Conservation (phyloP, 2,888 invertebrate species). For the Erynnis tages region DNA sequence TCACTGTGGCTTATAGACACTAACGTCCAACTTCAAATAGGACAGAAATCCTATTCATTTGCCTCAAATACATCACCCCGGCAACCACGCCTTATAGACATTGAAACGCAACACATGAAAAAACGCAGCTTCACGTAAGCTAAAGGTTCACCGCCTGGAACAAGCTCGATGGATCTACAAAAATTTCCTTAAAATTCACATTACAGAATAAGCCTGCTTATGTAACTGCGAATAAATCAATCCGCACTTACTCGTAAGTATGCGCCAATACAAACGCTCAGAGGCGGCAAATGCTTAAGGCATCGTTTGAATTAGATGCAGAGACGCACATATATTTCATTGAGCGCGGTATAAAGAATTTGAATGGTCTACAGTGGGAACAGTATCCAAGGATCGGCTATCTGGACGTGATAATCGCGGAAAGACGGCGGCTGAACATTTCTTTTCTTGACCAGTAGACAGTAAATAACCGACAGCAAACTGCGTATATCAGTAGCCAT, state of each 20-base stretch:
- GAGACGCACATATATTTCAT: constrained; percentile 20
- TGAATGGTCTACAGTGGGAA: constrained; percentile 48
- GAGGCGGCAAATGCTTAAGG: constrained; percentile 7
- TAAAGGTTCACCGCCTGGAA: too few species aligned
- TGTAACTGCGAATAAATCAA: not conserved
- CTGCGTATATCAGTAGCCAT: too few species aligned
- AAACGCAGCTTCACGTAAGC: too few species aligned
- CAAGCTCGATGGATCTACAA: too few species aligned
- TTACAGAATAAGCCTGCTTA: not conserved
- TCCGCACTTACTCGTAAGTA: too few species aligned
- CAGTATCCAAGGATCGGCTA: constrained; percentile 49
- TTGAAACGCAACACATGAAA: too few species aligned
- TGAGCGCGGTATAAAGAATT: constrained; percentile 33
- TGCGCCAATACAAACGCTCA: not conserved
- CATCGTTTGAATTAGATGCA: constrained; percentile 4
- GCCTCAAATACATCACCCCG: too few species aligned
- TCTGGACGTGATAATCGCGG: constrained; percentile 61
- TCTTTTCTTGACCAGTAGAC: constrained; percentile 36
- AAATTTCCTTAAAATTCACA: too few species aligned
- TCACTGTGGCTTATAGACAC: too few species aligned
- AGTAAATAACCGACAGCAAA: constrained; percentile 54
- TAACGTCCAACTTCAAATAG: too few species aligned
- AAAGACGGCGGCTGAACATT: constrained; percentile 38
- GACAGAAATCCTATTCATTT: too few species aligned
- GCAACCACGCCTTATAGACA: too few species aligned